Evolutionary conservation across 2,888 invertebrate genomes (phyloP).

Genomic region (Archips crataeganus): DNA sequence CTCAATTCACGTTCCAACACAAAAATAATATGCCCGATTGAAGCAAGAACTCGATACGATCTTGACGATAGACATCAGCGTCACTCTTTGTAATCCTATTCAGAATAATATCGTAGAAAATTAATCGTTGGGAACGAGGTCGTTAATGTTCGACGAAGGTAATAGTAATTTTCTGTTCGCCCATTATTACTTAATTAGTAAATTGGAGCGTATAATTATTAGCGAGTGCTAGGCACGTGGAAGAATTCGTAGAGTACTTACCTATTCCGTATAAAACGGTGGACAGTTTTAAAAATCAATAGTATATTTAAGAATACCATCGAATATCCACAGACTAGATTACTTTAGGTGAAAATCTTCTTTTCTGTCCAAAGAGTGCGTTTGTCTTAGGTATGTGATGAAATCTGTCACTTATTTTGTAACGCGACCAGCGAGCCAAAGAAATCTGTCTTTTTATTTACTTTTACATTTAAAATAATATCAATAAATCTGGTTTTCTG

Average conservation of each 20-base stretch:
- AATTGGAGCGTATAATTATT: conserved; percentile 18
- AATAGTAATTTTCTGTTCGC: conserved; percentile 28
- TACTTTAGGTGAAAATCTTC: neutral
- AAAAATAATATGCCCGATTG: neutral
- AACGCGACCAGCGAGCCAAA: conserved; percentile 3
- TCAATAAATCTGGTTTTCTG: neutral
- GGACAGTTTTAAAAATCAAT: too few species aligned
- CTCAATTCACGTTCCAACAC: neutral
- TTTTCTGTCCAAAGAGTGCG: neutral
- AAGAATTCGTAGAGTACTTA: neutral
- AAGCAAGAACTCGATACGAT: conserved; percentile 5
- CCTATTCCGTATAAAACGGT: too few species aligned
- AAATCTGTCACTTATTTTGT: neutral
- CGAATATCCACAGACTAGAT: too few species aligned
- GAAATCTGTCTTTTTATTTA: neutral
- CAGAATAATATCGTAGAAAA: conserved; percentile 19
- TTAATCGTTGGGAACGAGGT: conserved; percentile 22
- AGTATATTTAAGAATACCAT: too few species aligned
- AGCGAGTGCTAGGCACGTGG: neutral
- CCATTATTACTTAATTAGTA: conserved; percentile 25
- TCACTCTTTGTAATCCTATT: conserved; percentile 7
- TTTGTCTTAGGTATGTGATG: neutral
- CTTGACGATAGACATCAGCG: neutral
- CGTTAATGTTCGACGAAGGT: conserved; percentile 25
- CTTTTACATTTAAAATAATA: neutral